Base-by-base conservation (phyloP, 2,113 vertebrate species). In the Isurus oxyrinchus region DNA sequence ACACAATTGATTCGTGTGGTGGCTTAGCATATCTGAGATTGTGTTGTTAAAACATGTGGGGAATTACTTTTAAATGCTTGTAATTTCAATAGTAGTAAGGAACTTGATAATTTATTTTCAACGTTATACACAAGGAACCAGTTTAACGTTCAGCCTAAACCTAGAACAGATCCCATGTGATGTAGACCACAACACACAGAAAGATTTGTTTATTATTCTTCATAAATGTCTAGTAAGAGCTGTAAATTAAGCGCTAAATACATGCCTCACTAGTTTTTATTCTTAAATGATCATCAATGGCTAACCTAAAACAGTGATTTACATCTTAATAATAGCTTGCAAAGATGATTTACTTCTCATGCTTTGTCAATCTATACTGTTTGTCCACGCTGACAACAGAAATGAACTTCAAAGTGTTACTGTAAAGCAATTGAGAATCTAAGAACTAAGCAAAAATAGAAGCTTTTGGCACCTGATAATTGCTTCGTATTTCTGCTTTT, bases 191-290 rank as follows among this genome's bases (percentile, higher is more conserved):
- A 95, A 72, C 31, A 55, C 67, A 95, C 44, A 76, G 44, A 55
- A 72, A 95, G 94, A 72, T 25, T 95, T 95, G 94, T 72, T 95
- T 72, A 95, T 95, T 72, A 95, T 72, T 53, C 94, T 72, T 95
- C 94, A 95, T 72, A 76, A 95, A 95, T 35, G 67, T 55, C 44
- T 14, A 76, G 94, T 95, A 31, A 95, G 44, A 95, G 94, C 44
- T 95, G 94, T 76, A 76, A 95, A 95, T 95, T 95, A 67, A 95
- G 67, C 55, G 27, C 67, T 76, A 95, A 95, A 95, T 95, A 95
- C 44, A 95, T 95, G 66, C 63, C 94, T 95, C 94, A 95, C 94
- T 72, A 95, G 63, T 72, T 69, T 67, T 95, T 53, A 95, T 72
- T 72, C 66, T 49, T 49, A 63, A 94, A 94, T 61, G 67, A 66